A percentile compares a stretch with the other conserved stretches of the same genome.
Conservation (phyloP, 2,888 invertebrate genomes). For the Galerucella calmariensis region DNA sequence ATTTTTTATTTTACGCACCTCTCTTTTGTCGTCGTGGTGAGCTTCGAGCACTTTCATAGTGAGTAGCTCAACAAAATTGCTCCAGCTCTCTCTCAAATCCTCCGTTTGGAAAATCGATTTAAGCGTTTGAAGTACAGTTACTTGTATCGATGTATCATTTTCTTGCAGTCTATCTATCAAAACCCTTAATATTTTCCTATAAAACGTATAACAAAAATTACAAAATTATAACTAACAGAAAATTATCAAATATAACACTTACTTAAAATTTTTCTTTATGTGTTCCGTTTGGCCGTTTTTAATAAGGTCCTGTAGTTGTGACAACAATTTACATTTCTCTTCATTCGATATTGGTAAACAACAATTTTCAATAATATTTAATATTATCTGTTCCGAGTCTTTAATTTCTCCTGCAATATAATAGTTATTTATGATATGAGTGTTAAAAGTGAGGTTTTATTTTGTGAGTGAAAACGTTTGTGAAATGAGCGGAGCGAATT, state of each 20-base stretch:
- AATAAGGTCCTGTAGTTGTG: conserved; percentile 65
- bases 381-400: conserved; percentile 63
- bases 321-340: conserved; percentile 61
- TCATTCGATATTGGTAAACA: conserved; percentile 56
- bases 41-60: conserved; percentile 89
- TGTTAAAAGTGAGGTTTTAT: no score
- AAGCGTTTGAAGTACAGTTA: conserved; percentile 82
- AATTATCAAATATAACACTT: conserved; percentile 43
- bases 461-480: no score
- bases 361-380: conserved; percentile 60
- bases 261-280: conserved; percentile 67
- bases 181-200: conserved; percentile 77
- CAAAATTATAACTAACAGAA: conserved; percentile 24
- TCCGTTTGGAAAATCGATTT: conserved; percentile 86
- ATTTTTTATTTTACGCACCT: conserved; percentile 60
- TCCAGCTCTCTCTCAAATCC: conserved; percentile 82
- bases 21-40: conserved; percentile 78
- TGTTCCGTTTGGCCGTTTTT: conserved; percentile 67
- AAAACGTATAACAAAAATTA: not conserved
- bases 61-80: conserved; percentile 90
- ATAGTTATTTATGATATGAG: no score
- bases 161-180: conserved; percentile 78
- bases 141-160: conserved; percentile 73
- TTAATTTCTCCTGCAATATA: conserved; percentile 51
- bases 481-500: no score